phyloP scores from a whole-genome alignment of 2,888 invertebrate genomes.

The Podabrus alpinus region DNA sequence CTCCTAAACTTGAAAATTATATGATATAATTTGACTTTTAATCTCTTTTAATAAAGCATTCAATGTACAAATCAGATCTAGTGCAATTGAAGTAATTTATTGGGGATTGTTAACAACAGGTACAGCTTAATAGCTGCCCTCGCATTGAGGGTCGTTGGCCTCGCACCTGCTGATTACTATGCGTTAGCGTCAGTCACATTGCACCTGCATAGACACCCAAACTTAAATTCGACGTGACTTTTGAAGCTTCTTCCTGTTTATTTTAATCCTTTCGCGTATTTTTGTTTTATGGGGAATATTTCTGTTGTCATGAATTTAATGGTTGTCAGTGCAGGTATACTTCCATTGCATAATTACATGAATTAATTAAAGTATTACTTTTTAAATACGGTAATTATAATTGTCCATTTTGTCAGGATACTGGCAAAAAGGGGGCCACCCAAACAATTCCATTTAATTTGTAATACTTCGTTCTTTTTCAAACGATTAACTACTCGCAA shows the following conservation, averaged over 20 bases:
- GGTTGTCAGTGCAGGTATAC: neutral
- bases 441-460: neutral
- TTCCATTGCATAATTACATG: neutral
- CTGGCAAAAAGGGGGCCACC: too few species aligned
- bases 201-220: conserved; percentile 38
- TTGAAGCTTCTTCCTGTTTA: conserved; percentile 30
- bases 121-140: conserved; percentile 29
- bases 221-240: conserved; percentile 33
- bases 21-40: neutral
- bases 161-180: conserved; percentile 44
- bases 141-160: conserved; percentile 38
- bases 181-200: conserved; percentile 35
- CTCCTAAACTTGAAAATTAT: neutral
- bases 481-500: neutral
- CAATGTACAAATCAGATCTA: neutral
- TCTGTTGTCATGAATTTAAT: neutral
- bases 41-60: neutral
- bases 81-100: conserved; percentile 11
- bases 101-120: conserved; percentile 22
- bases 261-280: neutral
- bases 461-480: neutral
- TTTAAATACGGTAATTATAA: neutral
- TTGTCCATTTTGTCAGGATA: too few species aligned
- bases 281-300: neutral
- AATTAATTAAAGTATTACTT: too few species aligned